Conservation (phyloP, 2,797 vertebrate genomes). For the Tadarida brasiliensis region DNA sequence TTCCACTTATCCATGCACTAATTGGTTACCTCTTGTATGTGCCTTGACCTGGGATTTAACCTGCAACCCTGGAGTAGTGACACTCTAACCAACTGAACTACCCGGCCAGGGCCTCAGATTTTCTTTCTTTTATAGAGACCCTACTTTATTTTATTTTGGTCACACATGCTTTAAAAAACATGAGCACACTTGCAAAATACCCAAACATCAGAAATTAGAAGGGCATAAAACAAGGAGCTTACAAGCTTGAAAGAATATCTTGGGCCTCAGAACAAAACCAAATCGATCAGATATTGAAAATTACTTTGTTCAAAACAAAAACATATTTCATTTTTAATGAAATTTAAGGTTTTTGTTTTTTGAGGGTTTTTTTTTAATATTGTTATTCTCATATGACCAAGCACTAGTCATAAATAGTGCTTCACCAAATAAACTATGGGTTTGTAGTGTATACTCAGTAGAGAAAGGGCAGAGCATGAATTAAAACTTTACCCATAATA, state of each 20-base stretch:
- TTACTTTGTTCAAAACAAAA: constrained; percentile 61
- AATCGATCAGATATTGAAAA: constrained; percentile 44
- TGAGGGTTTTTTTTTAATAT: neutral
- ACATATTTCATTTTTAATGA: neutral
- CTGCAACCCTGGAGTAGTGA: too few relatives aligned
- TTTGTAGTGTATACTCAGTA: neutral
- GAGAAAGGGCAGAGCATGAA: neutral
- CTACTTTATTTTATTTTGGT: constrained; percentile 83
- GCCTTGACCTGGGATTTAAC: too few relatives aligned
- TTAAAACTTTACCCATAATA: neutral
- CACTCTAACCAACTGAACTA: too few relatives aligned
- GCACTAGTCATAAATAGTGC: neutral
- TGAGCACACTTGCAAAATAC: constrained; percentile 42
- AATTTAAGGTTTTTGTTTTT: neutral
- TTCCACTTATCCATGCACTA: too few relatives aligned
- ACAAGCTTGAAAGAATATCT: constrained; percentile 25
- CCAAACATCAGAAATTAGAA: constrained; percentile 37
- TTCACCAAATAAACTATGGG: neutral
- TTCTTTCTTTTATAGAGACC: constrained; percentile 22
- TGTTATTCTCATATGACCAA: neutral
- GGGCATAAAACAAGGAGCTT: constrained; percentile 18
- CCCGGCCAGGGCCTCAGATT: too few relatives aligned
- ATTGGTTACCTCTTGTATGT: too few relatives aligned
- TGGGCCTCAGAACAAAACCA: constrained; percentile 30
- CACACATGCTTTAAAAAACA: constrained; percentile 67